These are phyloP conservation scores for Pseudomyrmex pallidus DNA, from an alignment of 1,140 invertebrate genomes.

Conservation along the genomic window DNA sequence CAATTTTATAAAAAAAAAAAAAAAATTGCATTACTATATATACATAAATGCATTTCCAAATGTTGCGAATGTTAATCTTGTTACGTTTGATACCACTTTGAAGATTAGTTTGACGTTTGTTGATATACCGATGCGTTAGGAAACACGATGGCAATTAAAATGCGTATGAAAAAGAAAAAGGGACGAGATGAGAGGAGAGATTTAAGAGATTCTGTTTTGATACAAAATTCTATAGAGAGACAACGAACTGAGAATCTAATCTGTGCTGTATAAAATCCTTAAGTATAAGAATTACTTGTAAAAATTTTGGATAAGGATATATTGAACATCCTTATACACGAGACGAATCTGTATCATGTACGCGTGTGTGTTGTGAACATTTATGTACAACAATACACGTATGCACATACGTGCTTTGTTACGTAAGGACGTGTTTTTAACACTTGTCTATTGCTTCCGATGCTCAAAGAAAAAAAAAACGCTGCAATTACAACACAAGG, in stretches of 20 bases:
- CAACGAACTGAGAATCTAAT: constrained; percentile 69
- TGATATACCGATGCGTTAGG: constrained; percentile 30
- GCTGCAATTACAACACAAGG: neutral
- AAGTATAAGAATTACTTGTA: constrained; percentile 58
- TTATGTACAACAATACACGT: neutral
- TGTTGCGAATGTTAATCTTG: constrained; percentile 57
- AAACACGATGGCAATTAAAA: neutral
- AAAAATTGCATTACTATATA: neutral
- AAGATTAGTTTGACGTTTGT: constrained; percentile 59
- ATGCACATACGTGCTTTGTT: constrained; percentile 5
- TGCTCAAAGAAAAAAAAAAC: too few relatives aligned
- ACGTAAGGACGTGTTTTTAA: constrained; percentile 57
- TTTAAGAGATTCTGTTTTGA: constrained; percentile 47
- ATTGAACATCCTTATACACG: too few relatives aligned
- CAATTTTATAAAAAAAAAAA: constrained; percentile 34
- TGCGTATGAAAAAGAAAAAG: neutral
- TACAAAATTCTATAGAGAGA: constrained; percentile 60
- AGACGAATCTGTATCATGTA: neutral
- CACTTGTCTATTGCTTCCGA: constrained; percentile 68
- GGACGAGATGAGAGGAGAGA: neutral
- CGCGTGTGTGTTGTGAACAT: too few relatives aligned
- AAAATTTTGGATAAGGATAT: too few relatives aligned
- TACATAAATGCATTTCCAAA: neutral
- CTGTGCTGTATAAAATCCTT: constrained; percentile 57
- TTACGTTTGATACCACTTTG: constrained; percentile 59